Conservation (phyloP, 2,888 invertebrate genomes). For the Epinotia ramella region DNA sequence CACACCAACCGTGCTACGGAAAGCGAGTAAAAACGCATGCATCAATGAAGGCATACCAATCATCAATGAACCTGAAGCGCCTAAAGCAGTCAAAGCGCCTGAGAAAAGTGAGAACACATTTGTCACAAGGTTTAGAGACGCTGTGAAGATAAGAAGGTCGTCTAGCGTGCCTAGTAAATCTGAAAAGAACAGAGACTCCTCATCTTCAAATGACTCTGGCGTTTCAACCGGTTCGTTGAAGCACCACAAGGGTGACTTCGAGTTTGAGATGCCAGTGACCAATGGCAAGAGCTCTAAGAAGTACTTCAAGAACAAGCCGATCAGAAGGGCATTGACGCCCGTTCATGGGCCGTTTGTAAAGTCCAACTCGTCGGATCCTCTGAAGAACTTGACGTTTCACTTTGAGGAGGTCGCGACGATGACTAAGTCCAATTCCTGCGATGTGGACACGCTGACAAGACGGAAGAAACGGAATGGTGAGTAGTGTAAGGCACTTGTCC, state of each 20-base stretch:
- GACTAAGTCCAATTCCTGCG: constrained; percentile 87
- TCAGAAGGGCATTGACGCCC: constrained; percentile 74
- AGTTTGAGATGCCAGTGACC: constrained; percentile 85
- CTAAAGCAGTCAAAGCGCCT: constrained; percentile 74
- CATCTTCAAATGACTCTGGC: constrained; percentile 89
- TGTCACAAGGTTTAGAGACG: constrained; percentile 79
- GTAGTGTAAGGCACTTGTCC: too few relatives aligned
- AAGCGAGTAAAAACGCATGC: constrained; percentile 70
- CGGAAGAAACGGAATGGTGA: constrained; percentile 76
- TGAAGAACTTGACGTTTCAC: constrained; percentile 87
- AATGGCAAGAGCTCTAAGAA: constrained; percentile 79
- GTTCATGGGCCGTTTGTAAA: constrained; percentile 86
- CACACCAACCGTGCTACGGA: constrained; percentile 76
- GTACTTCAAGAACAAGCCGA: constrained; percentile 76
- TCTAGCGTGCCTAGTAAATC: constrained; percentile 89
- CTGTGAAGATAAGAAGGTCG: constrained; percentile 87
- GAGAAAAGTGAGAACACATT: constrained; percentile 77
- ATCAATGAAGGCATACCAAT: constrained; percentile 70
- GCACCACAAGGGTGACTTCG: constrained; percentile 86
- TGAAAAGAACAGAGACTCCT: constrained; percentile 88
- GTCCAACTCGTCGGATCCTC: constrained; percentile 87
- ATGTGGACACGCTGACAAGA: constrained; percentile 86
- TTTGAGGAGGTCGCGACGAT: constrained; percentile 86
- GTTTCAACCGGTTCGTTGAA: constrained; percentile 88
- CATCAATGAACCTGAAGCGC: constrained; percentile 55